Percentiles rank a stretch among this genome's conserved stretches.
Evolutionary conservation across 2,797 vertebrate genomes (phyloP).

Genomic region (Poeciliopsis infans): DNA sequence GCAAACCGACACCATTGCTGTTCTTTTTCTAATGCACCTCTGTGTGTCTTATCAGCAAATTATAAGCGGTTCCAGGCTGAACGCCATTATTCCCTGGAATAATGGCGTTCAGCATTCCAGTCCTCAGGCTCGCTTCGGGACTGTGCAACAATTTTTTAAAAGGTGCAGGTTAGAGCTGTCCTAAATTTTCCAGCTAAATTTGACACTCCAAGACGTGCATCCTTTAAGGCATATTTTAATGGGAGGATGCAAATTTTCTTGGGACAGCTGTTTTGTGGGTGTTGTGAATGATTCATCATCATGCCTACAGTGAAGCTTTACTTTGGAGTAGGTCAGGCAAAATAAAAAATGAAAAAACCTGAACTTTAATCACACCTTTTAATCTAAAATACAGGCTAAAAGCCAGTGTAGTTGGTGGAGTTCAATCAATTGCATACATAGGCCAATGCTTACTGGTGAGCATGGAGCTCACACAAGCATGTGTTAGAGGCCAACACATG

Average conservation of each 20-base stretch:
- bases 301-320: slow-evolving; percentile 44
- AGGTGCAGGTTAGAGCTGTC: slow-evolving; percentile 36
- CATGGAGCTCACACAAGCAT: slow-evolving; percentile 6
- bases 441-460: background rate
- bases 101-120: too few relatives aligned
- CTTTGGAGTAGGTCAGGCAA: slow-evolving; percentile 16
- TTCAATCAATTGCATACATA: slow-evolving; percentile 19
- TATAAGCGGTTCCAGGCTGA: slow-evolving; percentile 38
- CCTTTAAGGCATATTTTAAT: slow-evolving; percentile 70
- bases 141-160: slow-evolving; percentile 25
- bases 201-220: slow-evolving; percentile 38
- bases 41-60: slow-evolving; percentile 43
- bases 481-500: slow-evolving; percentile 1
- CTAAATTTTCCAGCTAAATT: slow-evolving; percentile 50
- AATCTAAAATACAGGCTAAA: slow-evolving; percentile 23
- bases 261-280: slow-evolving; percentile 63
- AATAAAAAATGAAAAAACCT: slow-evolving; percentile 7
- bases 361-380: slow-evolving; percentile 55
- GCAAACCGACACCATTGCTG: slow-evolving; percentile 27
- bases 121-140: slow-evolving; percentile 26
- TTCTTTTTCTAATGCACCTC: background rate
- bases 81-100: background rate
- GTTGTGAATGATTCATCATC: slow-evolving; percentile 71
- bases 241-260: slow-evolving; percentile 71
- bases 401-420: slow-evolving; percentile 15